A percentile compares a stretch with the other conserved stretches of the same genome.
phyloP scores from a whole-genome alignment of 2,113 vertebrate genomes.

The Brevimyrus niger region DNA sequence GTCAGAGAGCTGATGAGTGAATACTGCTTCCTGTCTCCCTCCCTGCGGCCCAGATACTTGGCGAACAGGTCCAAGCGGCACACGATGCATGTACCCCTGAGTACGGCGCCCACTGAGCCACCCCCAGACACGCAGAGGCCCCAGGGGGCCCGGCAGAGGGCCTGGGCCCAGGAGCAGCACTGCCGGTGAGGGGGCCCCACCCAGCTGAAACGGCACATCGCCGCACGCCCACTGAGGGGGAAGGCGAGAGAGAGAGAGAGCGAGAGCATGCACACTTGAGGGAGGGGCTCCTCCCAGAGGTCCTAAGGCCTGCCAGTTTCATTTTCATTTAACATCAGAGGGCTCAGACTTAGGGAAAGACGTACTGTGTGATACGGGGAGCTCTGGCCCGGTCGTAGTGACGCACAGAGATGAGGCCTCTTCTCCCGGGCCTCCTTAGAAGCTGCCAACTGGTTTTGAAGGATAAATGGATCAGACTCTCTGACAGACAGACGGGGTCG shows the following conservation, averaged over 20 bases:
- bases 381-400: neutral
- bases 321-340: neutral
- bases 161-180: constrained; percentile 83
- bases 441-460: neutral
- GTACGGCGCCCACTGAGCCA: constrained; percentile 85
- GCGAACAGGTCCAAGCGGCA: constrained; percentile 99
- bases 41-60: constrained; percentile 86
- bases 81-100: constrained; percentile 85
- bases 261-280: neutral
- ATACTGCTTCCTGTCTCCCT: constrained; percentile 64
- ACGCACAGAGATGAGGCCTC: neutral
- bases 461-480: neutral
- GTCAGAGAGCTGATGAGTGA: constrained; percentile 65
- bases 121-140: constrained; percentile 87
- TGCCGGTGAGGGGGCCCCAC: constrained; percentile 81
- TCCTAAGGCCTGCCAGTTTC: neutral
- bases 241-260: neutral
- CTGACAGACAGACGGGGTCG: neutral
- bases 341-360: neutral
- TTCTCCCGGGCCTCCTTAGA: neutral
- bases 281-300: neutral
- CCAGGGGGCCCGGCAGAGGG: constrained; percentile 87
- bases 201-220: constrained; percentile 18
- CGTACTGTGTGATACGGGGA: neutral
- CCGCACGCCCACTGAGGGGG: neutral